phyloP scores from a whole-genome alignment of 2,888 invertebrate genomes.

The Cephus pygmeus region DNA sequence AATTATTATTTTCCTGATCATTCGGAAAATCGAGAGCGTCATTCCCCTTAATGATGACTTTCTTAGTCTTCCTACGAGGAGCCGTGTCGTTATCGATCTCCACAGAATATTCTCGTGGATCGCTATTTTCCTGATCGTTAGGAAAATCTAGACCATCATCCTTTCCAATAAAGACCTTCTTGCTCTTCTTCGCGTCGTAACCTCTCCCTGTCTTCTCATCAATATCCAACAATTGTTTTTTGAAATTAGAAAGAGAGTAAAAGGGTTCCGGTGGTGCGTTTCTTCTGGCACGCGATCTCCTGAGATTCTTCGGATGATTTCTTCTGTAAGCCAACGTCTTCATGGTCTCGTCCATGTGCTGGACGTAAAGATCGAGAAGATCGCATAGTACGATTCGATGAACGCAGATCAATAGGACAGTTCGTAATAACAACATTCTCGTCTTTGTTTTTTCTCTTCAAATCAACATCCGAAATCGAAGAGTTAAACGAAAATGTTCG shows the following conservation, averaged over 20 bases:
- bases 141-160: slow-evolving; percentile 49
- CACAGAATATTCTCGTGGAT: slow-evolving; percentile 32
- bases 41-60: background rate
- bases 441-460: background rate
- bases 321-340: slow-evolving; percentile 43
- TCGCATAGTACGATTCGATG: slow-evolving; percentile 49
- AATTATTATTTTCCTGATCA: background rate
- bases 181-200: background rate
- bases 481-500: background rate
- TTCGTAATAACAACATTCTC: slow-evolving; percentile 48
- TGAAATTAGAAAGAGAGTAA: slow-evolving; percentile 44
- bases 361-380: slow-evolving; percentile 60
- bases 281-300: slow-evolving; percentile 39
- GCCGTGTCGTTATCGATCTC: slow-evolving; percentile 6
- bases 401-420: slow-evolving; percentile 38
- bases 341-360: slow-evolving; percentile 64
- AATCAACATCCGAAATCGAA: background rate
- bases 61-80: background rate
- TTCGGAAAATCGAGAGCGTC: background rate
- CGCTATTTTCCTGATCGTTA: slow-evolving; percentile 43
- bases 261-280: slow-evolving; percentile 33
- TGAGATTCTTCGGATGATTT: slow-evolving; percentile 38
- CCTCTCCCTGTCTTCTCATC: slow-evolving; percentile 34
- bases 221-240: slow-evolving; percentile 52
- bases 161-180: slow-evolving; percentile 27